Conservation (phyloP, 2,888 invertebrate genomes). For the Stenurella melanura region DNA sequence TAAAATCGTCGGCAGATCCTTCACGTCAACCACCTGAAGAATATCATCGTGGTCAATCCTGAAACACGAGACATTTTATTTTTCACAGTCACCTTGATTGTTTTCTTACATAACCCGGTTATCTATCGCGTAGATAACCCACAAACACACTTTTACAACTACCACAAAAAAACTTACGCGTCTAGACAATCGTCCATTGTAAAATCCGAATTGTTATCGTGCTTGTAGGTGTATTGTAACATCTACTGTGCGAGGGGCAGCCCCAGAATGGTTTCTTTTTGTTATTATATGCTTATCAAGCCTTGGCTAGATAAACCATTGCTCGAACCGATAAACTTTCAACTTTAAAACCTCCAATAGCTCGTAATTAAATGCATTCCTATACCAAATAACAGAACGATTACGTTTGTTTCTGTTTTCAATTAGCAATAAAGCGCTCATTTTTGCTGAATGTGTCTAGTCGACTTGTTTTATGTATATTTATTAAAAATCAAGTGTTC, state of each 20-base stretch:
- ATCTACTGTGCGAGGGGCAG: no score
- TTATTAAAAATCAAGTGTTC: no score
- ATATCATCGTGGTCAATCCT: conserved; percentile 51
- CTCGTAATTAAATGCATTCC: background rate
- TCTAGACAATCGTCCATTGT: conserved; percentile 3
- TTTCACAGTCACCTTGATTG: background rate
- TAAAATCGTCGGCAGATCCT: conserved; percentile 61
- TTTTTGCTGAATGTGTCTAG: no score
- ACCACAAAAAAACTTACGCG: conserved; percentile 22
- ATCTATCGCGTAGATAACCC: background rate
- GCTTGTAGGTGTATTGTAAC: no score
- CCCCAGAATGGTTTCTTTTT: conserved; percentile 1
- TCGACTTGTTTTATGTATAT: no score
- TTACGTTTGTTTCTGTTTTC: no score
- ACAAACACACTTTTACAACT: background rate
- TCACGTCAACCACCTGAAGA: conserved; percentile 63
- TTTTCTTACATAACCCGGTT: conserved; percentile 1
- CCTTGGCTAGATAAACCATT: conserved; percentile 1
- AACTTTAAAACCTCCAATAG: conserved; percentile 7
- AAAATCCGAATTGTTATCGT: background rate
- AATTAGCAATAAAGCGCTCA: no score
- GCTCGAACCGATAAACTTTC: conserved; percentile 29
- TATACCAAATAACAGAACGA: background rate
- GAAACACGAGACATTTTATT: conserved; percentile 21
- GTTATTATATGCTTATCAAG: conserved; percentile 1